Conservation (phyloP, 2,113 vertebrate species). For the Felis catus region F.catus_Fca126_mat1.0 CM031420.1:35781501-35782000, state of each 20-base stretch:
- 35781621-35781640: neutral
- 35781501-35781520: neutral
- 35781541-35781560: neutral
- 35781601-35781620: neutral
- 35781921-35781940: neutral
- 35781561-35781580: neutral
- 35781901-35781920: neutral
- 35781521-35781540: neutral
- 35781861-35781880: neutral
- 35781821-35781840: neutral
- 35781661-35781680: neutral
- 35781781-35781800: neutral
- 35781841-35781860: neutral
- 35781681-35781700: neutral
- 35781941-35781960: neutral
- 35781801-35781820: neutral
- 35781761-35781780: neutral
- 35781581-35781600: neutral
- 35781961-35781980: neutral
- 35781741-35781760: neutral
- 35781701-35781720: neutral
- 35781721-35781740: neutral
- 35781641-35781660: neutral
- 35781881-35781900: neutral
- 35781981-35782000: neutral